Conservation (phyloP, 2,113 vertebrate species). For the Andinoacara biseriatus region DNA sequence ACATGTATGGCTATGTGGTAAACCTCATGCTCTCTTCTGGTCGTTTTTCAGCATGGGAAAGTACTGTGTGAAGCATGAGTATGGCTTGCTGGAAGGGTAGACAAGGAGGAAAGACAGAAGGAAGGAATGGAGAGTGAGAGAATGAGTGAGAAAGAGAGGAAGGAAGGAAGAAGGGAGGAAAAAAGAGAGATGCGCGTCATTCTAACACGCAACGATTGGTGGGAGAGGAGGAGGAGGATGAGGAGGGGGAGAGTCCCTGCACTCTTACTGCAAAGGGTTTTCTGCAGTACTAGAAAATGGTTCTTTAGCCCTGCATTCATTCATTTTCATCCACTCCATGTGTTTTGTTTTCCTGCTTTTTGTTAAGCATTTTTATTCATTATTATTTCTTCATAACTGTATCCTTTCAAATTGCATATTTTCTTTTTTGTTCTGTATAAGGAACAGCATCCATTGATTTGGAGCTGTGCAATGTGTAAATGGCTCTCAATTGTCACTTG, state of each 20-base stretch:
- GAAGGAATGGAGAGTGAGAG: constrained; percentile 8
- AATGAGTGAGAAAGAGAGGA: background rate
- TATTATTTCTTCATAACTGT: background rate
- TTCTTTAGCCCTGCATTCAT: background rate
- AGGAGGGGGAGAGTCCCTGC: constrained; percentile 31
- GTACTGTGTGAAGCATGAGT: constrained; percentile 7
- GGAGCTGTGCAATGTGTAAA: background rate
- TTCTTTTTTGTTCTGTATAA: background rate
- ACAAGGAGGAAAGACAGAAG: constrained; percentile 26
- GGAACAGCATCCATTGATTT: background rate
- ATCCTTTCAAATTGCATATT: too few relatives aligned
- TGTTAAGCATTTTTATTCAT: background rate
- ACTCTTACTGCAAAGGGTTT: constrained; percentile 50
- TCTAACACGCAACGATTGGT: constrained; percentile 65
- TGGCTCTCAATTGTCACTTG: background rate
- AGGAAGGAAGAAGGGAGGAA: background rate
- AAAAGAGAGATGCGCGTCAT: constrained; percentile 53
- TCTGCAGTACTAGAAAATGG: constrained; percentile 9
- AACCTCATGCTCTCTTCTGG: constrained; percentile 42
- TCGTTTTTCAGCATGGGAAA: constrained; percentile 17
- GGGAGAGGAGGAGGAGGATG: constrained; percentile 28
- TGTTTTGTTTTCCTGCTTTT: background rate
- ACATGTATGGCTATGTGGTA: constrained; percentile 18
- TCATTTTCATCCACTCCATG: background rate
- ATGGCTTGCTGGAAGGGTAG: constrained; percentile 35